A percentile compares a stretch with the other conserved stretches of the same genome.
Conservation (phyloP, 2,797 vertebrate species). For the Valencia hispanica region DNA sequence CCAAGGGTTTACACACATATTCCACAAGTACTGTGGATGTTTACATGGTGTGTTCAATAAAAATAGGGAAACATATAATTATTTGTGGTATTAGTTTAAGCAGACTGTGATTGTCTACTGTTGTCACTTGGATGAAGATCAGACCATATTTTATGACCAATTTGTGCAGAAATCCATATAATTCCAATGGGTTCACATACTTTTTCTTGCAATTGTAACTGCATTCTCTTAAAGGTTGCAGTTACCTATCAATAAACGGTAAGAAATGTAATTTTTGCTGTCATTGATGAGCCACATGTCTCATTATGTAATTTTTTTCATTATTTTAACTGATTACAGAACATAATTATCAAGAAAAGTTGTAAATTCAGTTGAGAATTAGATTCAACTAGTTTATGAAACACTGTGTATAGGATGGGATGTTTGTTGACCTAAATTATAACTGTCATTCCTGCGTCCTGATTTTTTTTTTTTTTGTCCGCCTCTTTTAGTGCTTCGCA, state of each 20-base stretch:
- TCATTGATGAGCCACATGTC: neutral
- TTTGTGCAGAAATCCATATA: too few relatives aligned
- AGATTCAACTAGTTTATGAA: conserved; percentile 10
- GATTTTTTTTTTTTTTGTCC: conserved; percentile 5
- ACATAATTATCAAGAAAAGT: neutral
- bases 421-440: neutral
- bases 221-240: neutral
- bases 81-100: too few relatives aligned
- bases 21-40: too few relatives aligned
- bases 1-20: too few relatives aligned
- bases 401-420: neutral
- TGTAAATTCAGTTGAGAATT: conserved; percentile 8
- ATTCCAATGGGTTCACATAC: too few relatives aligned
- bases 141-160: too few relatives aligned
- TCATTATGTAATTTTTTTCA: neutral
- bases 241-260: conserved; percentile 2
- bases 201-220: neutral
- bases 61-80: too few relatives aligned
- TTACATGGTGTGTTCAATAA: too few relatives aligned
- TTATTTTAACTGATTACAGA: conserved; percentile 4
- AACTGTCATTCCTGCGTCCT: neutral
- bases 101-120: too few relatives aligned
- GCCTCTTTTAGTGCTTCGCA: conserved; percentile 86
- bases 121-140: too few relatives aligned
- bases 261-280: neutral